Evolutionary conservation across 2,113 vertebrate species (phyloP), one percentile per base, ranked within the genome.

Genomic region (Lanius collurio): DNA sequence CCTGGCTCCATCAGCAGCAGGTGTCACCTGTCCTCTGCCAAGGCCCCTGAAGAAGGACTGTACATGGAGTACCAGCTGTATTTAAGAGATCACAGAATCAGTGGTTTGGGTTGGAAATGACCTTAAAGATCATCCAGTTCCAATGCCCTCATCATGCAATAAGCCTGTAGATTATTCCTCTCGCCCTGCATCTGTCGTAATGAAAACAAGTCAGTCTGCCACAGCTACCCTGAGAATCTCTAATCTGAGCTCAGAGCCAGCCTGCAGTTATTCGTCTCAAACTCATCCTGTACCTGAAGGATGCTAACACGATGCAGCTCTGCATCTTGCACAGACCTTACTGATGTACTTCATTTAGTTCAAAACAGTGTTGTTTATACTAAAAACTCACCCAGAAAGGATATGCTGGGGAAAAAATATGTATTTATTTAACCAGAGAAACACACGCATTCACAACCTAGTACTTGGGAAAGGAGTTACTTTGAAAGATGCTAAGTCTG

Each of bases 361-460:
- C 23, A 65, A 46, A 59, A 59, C 14, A 35, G 7, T 0, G 1
- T 1, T 56, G 24, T 39, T 57, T 18, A 18, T 4, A 47, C 1
- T 30, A 35, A 10, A 73, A 83, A 33, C 28, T n/a, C 20, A 49
- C 15, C 23, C 24, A 81, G 50, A 60, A 86, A 50, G 4, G 15
- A 49, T 22, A n/a, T 6, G 17, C 27, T 65, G 13, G 27, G 8
- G 6, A 69, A 62, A 49, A 28, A 8, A 11, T 0, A 4, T 1
- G 1, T 37, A 11, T 6, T 52, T 67, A 24, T 49, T 64, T 19
- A 74, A 20, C 3, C 23, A 87, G 18, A 89, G 37, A 35, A 74
- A 46, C 13, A 39, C 8, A 55, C 4, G 28, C 5, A 76, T 68
- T 42, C 57, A 50, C 9, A 82, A 44, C 16, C 14, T 39, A 62